Conservation (phyloP, 2,113 vertebrate genomes). For the Paramisgurnus dabryanus region DNA sequence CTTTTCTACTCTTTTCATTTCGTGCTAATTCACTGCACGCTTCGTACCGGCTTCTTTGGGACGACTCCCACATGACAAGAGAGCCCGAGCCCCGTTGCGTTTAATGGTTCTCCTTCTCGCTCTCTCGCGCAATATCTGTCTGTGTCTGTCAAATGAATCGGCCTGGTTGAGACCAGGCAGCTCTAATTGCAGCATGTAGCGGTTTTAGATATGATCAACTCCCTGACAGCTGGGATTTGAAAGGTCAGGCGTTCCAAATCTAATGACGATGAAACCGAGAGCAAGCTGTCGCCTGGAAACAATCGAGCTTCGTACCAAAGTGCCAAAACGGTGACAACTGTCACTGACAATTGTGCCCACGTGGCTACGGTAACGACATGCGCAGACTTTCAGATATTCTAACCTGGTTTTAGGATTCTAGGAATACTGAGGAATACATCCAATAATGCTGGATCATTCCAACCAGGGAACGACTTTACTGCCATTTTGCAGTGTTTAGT, state of each 20-base stretch:
- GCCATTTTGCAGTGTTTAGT: constrained; percentile 28
- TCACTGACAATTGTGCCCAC: constrained; percentile 9
- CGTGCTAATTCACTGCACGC: not conserved
- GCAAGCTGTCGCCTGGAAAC: constrained; percentile 39
- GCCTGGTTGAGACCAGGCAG: constrained; percentile 24
- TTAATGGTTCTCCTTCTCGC: constrained; percentile 15
- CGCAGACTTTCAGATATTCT: not conserved
- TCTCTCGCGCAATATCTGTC: not conserved
- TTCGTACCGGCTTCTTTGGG: not conserved
- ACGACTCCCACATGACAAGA: constrained; percentile 26
- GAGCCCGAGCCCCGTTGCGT: constrained; percentile 29
- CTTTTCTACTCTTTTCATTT: constrained; percentile 5
- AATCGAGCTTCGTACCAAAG: not conserved
- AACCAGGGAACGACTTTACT: constrained; percentile 26
- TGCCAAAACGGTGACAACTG: not conserved
- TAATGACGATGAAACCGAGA: constrained; percentile 12
- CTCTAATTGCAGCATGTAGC: constrained; percentile 47
- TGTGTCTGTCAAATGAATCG: constrained; percentile 33
- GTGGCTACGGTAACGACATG: not conserved
- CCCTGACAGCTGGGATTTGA: constrained; percentile 48
- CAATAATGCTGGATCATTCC: constrained; percentile 35
- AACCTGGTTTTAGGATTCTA: constrained; percentile 13
- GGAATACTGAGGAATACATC: constrained; percentile 1
- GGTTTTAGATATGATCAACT: constrained; percentile 51
- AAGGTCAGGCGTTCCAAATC: constrained; percentile 40